phyloP scores from a whole-genome alignment of 2,797 vertebrate genomes.

The Lindbergichthys nudifrons region DNA sequence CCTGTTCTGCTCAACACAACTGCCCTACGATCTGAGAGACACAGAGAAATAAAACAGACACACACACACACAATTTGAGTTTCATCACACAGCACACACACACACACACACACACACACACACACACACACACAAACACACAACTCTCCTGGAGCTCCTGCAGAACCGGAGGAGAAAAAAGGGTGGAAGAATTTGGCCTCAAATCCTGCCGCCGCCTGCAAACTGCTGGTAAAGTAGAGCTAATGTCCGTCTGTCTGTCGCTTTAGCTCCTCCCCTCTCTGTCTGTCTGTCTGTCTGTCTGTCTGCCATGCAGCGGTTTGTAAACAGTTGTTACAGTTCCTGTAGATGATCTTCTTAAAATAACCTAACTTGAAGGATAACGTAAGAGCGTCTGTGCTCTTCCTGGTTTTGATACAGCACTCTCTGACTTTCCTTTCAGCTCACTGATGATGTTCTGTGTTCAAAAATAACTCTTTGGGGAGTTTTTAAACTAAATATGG shows the following conservation, averaged over 20 bases:
- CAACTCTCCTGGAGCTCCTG: constrained; percentile 53
- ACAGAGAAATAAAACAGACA: not conserved
- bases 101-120: constrained; percentile 35
- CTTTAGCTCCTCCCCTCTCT: constrained; percentile 71
- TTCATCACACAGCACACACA: constrained; percentile 14
- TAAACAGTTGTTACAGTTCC: constrained; percentile 28
- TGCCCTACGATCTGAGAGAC: constrained; percentile 21
- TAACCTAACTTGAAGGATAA: not conserved
- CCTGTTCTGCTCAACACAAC: constrained; percentile 45
- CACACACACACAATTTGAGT: not conserved
- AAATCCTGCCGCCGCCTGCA: constrained; percentile 54
- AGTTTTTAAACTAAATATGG: too few relatives aligned
- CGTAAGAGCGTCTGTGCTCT: not conserved
- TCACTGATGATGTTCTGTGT: not conserved
- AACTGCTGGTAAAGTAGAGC: constrained; percentile 71
- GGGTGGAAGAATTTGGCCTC: constrained; percentile 62
- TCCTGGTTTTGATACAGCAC: not conserved
- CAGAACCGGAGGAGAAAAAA: constrained; percentile 61
- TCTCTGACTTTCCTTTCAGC: not conserved
- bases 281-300: constrained; percentile 46
- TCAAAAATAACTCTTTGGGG: not conserved
- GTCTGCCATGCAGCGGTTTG: constrained; percentile 32
- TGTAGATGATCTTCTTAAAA: constrained; percentile 1
- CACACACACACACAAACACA: constrained; percentile 37
- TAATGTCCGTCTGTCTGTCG: constrained; percentile 49